Evolutionary conservation across 2,113 vertebrate genomes (phyloP).

Genomic region (Stigmatopora argus): DNA sequence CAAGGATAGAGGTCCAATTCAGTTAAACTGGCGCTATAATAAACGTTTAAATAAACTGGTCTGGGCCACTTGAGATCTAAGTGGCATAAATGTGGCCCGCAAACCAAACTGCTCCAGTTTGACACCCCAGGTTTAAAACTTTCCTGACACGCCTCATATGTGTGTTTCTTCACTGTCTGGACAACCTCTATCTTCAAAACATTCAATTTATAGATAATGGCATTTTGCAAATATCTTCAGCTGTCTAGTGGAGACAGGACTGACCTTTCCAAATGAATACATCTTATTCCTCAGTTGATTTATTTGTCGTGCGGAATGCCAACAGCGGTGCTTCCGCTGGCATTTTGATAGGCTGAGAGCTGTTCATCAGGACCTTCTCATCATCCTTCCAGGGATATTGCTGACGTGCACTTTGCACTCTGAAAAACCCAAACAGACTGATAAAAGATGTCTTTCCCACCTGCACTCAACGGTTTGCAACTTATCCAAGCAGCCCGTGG

Average conservation of each 20-base stretch:
- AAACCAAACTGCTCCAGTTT: not conserved
- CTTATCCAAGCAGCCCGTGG: conserved; percentile 22
- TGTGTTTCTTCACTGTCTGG: conserved; percentile 7
- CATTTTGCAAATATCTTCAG: conserved; percentile 33
- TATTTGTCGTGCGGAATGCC: conserved; percentile 21
- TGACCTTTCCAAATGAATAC: conserved; percentile 44
- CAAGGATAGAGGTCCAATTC: no score
- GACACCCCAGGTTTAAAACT: not conserved
- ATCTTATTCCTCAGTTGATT: conserved; percentile 29
- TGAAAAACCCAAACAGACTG: not conserved
- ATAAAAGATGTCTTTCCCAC: conserved; percentile 21
- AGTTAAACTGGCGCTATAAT: no score
- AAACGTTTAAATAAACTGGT: no score
- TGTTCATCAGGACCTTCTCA: conserved; percentile 19
- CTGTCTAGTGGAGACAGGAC: conserved; percentile 18
- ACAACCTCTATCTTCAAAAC: conserved; percentile 3
- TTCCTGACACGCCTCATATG: not conserved
- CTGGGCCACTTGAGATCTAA: no score
- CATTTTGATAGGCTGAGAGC: conserved; percentile 29
- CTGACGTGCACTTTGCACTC: conserved; percentile 6
- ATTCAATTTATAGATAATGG: conserved; percentile 24
- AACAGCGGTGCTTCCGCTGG: conserved; percentile 10
- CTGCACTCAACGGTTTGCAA: conserved; percentile 7
- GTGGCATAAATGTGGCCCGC: no score
- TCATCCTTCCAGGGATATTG: conserved; percentile 20